phyloP scores from a whole-genome alignment of 2,797 vertebrate genomes.

The Hippocampus kuda region DNA sequence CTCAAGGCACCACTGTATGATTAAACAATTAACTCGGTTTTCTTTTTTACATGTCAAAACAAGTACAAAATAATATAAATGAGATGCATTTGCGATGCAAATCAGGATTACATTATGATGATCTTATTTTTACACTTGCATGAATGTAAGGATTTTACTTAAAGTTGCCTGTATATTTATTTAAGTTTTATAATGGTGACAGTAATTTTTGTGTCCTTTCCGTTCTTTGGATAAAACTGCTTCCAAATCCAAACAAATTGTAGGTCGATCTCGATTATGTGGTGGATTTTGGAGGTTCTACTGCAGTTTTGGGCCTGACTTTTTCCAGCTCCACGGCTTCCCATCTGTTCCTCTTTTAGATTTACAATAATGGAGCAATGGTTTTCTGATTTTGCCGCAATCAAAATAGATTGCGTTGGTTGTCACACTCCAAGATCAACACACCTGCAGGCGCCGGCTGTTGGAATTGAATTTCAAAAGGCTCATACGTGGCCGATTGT shows the following conservation, averaged over 20 bases:
- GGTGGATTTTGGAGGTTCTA: neutral
- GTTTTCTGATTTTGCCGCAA: conserved; percentile 25
- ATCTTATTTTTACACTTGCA: too few relatives aligned
- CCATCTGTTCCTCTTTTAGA: conserved; percentile 50
- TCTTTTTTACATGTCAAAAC: too few relatives aligned
- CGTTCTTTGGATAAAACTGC: neutral
- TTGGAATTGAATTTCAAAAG: conserved; percentile 37
- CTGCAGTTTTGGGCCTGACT: neutral
- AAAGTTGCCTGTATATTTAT: neutral
- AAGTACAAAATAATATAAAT: too few relatives aligned
- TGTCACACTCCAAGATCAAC: conserved; percentile 20
- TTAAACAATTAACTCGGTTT: too few relatives aligned
- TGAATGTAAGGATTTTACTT: neutral
- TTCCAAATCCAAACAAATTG: neutral
- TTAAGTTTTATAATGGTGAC: neutral
- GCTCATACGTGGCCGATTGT: conserved; percentile 20
- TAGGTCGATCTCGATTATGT: neutral
- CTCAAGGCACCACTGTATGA: too few relatives aligned
- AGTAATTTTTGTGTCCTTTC: neutral
- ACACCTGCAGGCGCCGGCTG: conserved; percentile 16
- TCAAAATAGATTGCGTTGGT: conserved; percentile 33
- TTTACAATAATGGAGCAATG: conserved; percentile 22
- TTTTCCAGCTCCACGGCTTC: conserved; percentile 9
- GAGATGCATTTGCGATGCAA: too few relatives aligned
- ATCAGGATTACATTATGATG: too few relatives aligned